These are phyloP conservation scores for Entomyzon cyanotis DNA, from an alignment of 2,113 vertebrate genomes.

Conservation along the genomic window DNA sequence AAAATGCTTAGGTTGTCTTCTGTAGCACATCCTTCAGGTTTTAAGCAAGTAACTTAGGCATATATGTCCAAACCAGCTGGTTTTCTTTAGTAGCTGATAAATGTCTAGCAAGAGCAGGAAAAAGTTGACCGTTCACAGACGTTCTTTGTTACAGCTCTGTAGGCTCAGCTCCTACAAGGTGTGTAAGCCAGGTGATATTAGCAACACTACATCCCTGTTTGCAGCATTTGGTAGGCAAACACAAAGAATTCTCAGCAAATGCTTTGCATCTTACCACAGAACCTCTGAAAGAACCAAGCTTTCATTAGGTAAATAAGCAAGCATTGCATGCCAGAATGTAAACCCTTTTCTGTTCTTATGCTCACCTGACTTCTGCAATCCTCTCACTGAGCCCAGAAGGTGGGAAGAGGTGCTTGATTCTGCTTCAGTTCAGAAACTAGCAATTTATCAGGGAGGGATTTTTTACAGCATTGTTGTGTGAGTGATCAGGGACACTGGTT, in stretches of 20 bases:
- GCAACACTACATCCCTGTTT: neutral
- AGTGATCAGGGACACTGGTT: conserved; percentile 1
- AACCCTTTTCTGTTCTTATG: neutral
- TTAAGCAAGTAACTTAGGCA: neutral
- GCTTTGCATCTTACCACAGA: neutral
- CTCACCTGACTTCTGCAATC: neutral
- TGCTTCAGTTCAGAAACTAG: neutral
- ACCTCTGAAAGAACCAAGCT: neutral
- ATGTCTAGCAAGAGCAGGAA: neutral
- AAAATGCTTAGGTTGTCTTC: neutral
- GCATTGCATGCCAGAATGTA: neutral
- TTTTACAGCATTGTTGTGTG: neutral
- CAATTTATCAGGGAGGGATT: neutral
- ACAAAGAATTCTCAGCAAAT: neutral
- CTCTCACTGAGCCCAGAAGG: neutral
- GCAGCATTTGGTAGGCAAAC: neutral
- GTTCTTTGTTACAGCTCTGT: neutral
- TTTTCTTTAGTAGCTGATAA: neutral
- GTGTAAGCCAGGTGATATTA: neutral
- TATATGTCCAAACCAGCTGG: neutral
- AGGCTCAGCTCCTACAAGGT: neutral
- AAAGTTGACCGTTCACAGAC: neutral
- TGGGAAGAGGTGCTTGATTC: neutral
- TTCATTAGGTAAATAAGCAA: neutral
- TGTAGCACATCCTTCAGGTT: neutral